phyloP scores from a whole-genome alignment of 2,113 vertebrate species.

The Calcarius ornatus region DNA sequence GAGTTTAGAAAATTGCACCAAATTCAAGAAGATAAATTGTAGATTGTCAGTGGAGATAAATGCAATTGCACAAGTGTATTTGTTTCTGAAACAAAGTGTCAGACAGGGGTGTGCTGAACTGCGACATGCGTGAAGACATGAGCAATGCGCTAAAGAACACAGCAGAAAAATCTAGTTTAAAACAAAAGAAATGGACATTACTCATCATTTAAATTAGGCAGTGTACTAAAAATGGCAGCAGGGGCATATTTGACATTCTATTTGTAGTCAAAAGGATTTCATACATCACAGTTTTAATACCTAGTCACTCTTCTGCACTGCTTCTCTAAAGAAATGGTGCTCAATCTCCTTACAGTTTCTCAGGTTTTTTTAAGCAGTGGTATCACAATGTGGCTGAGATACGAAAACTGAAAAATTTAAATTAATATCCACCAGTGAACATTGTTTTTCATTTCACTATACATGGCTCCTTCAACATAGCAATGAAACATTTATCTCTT shows the following conservation, averaged over 20 bases:
- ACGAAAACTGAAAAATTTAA: background rate
- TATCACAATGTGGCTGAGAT: background rate
- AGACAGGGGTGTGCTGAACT: background rate
- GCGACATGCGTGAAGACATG: background rate
- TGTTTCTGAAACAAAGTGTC: background rate
- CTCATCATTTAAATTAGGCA: background rate
- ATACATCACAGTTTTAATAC: background rate
- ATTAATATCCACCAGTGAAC: background rate
- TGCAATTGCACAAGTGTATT: background rate
- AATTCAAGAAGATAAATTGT: background rate
- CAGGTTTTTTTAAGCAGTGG: background rate
- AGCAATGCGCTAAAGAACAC: background rate
- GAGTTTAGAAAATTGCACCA: background rate
- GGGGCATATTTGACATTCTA: background rate
- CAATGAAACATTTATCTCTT: background rate
- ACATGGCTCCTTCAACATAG: background rate
- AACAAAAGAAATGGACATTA: background rate
- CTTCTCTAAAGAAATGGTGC: background rate
- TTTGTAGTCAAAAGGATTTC: background rate
- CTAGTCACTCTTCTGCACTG: background rate
- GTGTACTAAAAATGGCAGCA: background rate
- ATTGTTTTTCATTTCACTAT: background rate
- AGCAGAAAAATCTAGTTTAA: background rate
- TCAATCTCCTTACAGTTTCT: background rate
- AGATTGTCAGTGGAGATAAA: background rate